These are phyloP conservation scores for Rhinopomastus cyanomelas DNA, from an alignment of 2,113 vertebrate species.

Conservation along the genomic window DNA sequence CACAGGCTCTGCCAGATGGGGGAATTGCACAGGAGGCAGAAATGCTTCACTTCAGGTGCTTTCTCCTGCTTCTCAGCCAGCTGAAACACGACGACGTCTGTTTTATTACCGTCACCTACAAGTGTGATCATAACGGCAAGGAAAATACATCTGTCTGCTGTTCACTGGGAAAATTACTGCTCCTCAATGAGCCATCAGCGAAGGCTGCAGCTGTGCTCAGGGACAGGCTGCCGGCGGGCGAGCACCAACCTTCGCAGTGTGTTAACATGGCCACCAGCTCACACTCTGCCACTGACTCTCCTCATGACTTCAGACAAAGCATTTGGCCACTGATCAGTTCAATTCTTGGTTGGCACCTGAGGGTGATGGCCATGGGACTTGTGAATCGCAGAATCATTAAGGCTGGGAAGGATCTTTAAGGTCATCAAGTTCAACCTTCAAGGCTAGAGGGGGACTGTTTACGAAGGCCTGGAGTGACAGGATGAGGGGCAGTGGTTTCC, in stretches of 20 bases:
- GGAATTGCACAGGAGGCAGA: background rate
- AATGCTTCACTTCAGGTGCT: background rate
- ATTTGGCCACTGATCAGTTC: background rate
- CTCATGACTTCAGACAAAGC: background rate
- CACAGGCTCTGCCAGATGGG: background rate
- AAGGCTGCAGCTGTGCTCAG: background rate
- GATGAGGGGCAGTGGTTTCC: too few species aligned
- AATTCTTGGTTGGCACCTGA: too few species aligned
- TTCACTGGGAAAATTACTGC: background rate
- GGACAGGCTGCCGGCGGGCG: background rate
- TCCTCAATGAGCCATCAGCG: background rate
- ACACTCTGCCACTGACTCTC: rapidly evolving
- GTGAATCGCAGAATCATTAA: background rate
- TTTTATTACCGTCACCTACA: background rate
- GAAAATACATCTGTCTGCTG: conserved; percentile 23
- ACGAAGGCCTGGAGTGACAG: too few species aligned
- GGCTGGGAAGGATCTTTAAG: too few species aligned
- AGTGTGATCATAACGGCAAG: conserved; percentile 2
- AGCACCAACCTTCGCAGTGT: background rate
- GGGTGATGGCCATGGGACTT: background rate
- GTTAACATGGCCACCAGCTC: background rate
- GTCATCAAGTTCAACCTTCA: too few species aligned
- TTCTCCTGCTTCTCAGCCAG: background rate
- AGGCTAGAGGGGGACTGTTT: too few species aligned
- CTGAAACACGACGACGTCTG: background rate